These are phyloP conservation scores for Eucriotettix oculatus DNA, from an alignment of 2,888 invertebrate species.

Conservation along the genomic window DNA sequence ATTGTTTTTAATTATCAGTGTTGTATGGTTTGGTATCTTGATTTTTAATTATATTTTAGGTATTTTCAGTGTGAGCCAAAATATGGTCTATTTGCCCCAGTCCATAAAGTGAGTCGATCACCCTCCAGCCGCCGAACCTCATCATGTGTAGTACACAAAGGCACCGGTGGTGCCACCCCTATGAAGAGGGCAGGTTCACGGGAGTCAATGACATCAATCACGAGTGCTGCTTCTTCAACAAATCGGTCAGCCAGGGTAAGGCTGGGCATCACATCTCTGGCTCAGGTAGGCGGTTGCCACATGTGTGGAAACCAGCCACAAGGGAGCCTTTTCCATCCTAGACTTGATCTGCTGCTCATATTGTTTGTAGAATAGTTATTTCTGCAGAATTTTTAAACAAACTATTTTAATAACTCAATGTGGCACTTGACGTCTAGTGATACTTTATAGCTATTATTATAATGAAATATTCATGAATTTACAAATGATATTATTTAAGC, in stretches of 20 bases:
- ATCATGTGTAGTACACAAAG: constrained; percentile 42
- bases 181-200: constrained; percentile 62
- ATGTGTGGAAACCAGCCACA: constrained; percentile 11
- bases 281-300: neutral
- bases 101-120: constrained; percentile 75
- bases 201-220: constrained; percentile 57
- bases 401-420: too few relatives aligned
- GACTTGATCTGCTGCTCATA: too few relatives aligned
- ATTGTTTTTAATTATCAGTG: neutral
- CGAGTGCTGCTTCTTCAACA: constrained; percentile 30
- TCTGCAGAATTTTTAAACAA: too few relatives aligned
- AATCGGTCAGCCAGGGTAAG: constrained; percentile 43
- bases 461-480: too few relatives aligned
- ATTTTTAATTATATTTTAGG: constrained; percentile 34
- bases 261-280: constrained; percentile 52
- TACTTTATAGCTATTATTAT: too few relatives aligned
- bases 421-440: too few relatives aligned
- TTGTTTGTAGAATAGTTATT: too few relatives aligned
- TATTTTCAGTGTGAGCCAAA: constrained; percentile 87
- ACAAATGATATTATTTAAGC: too few relatives aligned
- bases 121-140: constrained; percentile 51
- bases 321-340: constrained; percentile 1
- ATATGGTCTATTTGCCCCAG: constrained; percentile 85
- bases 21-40: constrained; percentile 1
- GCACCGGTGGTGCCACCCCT: constrained; percentile 28